These are phyloP conservation scores for Zootermopsis nevadensis DNA, from an alignment of 2,888 invertebrate genomes.

Conservation along the genomic window DNA sequence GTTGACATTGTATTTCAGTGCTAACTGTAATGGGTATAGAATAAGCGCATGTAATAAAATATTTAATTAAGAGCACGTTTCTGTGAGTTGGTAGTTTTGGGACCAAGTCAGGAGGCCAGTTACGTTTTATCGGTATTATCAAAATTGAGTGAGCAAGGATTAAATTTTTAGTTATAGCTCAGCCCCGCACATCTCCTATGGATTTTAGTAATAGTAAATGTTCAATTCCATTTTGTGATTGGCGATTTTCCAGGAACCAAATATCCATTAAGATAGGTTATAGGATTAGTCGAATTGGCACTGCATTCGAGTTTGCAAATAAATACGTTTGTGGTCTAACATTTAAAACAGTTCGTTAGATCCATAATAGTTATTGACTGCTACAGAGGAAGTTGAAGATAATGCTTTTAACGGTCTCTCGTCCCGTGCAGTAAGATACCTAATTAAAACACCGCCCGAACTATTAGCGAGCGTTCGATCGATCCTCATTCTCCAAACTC, in stretches of 20 bases:
- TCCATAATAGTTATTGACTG: conserved; percentile 1
- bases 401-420: background rate
- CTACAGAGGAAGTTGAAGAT: background rate
- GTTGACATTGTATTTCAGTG: too few relatives aligned
- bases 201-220: conserved; percentile 2
- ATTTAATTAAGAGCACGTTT: background rate
- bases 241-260: conserved; percentile 15
- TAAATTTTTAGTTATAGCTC: background rate
- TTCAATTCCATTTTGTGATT: conserved; percentile 27
- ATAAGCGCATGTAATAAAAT: too few relatives aligned
- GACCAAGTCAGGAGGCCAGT: background rate
- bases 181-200: background rate
- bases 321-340: conserved; percentile 3
- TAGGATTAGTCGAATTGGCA: conserved; percentile 29
- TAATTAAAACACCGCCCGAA: background rate
- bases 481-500: background rate
- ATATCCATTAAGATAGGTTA: conserved; percentile 18
- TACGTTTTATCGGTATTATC: background rate
- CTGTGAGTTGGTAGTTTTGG: background rate
- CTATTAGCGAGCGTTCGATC: background rate
- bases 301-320: background rate
- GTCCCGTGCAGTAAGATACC: background rate
- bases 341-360: conserved; percentile 2
- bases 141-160: background rate
- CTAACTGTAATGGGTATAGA: too few relatives aligned